Conservation (phyloP, 2,797 vertebrate species). For the Diceros bicornis region DNA sequence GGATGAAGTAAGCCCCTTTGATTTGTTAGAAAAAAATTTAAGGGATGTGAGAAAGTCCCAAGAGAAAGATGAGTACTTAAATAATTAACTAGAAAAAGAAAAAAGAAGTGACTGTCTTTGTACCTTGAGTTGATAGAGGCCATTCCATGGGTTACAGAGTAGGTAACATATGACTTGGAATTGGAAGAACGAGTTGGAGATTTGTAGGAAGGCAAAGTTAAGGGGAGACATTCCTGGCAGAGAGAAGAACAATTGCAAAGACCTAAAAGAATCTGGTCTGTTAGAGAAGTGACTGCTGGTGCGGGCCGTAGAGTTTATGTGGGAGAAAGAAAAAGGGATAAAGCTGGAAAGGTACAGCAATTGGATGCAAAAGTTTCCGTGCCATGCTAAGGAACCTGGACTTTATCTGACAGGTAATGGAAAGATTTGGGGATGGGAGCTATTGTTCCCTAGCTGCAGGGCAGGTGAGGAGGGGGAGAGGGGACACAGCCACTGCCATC, state of each 20-base stretch:
- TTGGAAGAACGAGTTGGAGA: neutral
- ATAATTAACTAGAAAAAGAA: neutral
- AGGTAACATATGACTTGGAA: neutral
- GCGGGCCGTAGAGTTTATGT: neutral
- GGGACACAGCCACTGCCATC: neutral
- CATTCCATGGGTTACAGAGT: neutral
- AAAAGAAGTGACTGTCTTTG: neutral
- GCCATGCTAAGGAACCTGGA: neutral
- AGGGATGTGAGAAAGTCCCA: neutral
- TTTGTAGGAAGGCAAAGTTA: neutral
- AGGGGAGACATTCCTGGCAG: neutral
- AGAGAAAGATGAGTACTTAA: neutral
- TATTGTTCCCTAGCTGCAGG: neutral
- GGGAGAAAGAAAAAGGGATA: neutral
- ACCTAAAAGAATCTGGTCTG: neutral
- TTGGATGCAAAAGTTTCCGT: neutral
- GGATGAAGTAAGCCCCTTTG: neutral
- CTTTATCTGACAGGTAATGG: neutral
- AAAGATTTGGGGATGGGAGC: neutral
- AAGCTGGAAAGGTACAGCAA: neutral
- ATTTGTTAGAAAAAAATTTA: constrained; percentile 14
- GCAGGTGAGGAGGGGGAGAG: neutral
- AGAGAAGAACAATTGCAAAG: neutral
- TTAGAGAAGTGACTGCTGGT: neutral
- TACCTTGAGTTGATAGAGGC: neutral